Evolutionary conservation across 2,797 vertebrate genomes (phyloP).

Genomic region (Threskiornis aethiopicus): DNA sequence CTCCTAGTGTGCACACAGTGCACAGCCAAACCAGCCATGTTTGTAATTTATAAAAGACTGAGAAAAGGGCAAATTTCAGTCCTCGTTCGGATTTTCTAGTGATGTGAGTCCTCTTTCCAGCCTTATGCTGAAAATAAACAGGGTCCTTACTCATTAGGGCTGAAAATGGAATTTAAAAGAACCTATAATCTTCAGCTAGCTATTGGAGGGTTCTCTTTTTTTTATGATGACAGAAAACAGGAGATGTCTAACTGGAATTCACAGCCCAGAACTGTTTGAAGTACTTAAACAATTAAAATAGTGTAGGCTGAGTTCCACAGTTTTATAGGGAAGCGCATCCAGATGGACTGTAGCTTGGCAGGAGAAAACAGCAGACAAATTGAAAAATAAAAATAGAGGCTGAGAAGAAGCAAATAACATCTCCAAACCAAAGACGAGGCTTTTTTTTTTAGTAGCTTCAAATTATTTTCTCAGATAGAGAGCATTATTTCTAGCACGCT

Average conservation of each 20-base stretch:
- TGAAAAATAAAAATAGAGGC: background rate
- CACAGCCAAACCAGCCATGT: rapidly evolving
- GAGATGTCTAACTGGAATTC: background rate
- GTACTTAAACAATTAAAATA: background rate
- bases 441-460: background rate
- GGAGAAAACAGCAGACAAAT: background rate
- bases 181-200: background rate
- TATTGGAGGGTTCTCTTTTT: background rate
- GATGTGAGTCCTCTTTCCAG: background rate
- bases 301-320: background rate
- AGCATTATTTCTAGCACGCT: background rate
- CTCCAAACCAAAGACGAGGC: background rate
- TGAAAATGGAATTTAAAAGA: background rate
- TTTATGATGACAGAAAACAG: background rate
- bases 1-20: background rate
- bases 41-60: background rate
- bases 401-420: background rate
- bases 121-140: background rate
- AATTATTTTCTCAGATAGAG: background rate
- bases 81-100: background rate
- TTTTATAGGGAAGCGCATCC: background rate
- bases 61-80: background rate
- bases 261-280: background rate
- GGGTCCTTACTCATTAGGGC: background rate
- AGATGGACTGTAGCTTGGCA: background rate